These are phyloP conservation scores for Esox masquinongy DNA, from an alignment of 2,797 vertebrate species.

Conservation along the genomic window DNA sequence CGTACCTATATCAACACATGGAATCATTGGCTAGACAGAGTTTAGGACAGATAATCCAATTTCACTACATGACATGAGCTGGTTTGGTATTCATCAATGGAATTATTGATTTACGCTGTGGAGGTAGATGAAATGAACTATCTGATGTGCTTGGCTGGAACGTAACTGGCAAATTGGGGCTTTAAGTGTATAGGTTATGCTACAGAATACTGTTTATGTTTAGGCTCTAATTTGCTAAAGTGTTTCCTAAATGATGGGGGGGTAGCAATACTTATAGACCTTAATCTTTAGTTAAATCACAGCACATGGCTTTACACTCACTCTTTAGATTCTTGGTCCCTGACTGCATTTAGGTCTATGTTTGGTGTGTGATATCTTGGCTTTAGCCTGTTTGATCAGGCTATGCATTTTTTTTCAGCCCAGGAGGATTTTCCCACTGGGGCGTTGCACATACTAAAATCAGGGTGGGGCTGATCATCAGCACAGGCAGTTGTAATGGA, in stretches of 20 bases:
- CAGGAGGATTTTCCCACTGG: conserved; percentile 33
- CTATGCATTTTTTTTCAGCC: conserved; percentile 30
- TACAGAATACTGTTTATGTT: conserved; percentile 30
- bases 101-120: neutral
- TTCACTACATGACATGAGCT: neutral
- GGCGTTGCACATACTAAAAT: conserved; percentile 22
- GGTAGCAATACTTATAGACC: conserved; percentile 58
- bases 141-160: neutral
- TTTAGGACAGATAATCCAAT: neutral
- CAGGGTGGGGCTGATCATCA: conserved; percentile 33
- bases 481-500: conserved; percentile 40
- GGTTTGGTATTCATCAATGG: neutral
- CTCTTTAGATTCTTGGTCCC: neutral
- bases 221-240: conserved; percentile 60
- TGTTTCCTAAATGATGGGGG: conserved; percentile 50
- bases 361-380: conserved; percentile 26
- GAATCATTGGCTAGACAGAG: neutral
- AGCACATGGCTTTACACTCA: neutral
- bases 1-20: neutral
- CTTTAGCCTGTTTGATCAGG: conserved; percentile 30
- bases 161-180: conserved; percentile 23
- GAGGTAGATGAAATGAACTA: neutral
- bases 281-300: conserved; percentile 49
- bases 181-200: neutral
- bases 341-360: conserved; percentile 31